Percentiles rank a stretch among this genome's conserved stretches.
These are phyloP conservation scores for Trichogramma evanescens DNA, from an alignment of 2,888 invertebrate species.

Conservation along the genomic window DNA sequence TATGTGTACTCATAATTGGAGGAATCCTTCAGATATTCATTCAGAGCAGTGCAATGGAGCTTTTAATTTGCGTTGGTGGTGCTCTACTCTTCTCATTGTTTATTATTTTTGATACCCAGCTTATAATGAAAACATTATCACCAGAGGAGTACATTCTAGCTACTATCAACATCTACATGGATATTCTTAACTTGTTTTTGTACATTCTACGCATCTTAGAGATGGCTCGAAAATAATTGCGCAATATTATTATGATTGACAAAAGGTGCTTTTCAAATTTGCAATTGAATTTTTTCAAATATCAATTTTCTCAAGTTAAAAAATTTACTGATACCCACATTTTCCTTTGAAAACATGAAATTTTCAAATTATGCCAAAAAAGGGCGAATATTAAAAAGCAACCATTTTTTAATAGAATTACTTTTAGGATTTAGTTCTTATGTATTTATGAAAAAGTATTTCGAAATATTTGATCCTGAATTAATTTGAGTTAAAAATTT, in stretches of 20 bases:
- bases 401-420: too few species aligned
- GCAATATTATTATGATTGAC: neutral
- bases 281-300: too few species aligned
- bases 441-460: neutral
- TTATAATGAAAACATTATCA: conserved; percentile 72
- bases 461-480: neutral
- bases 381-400: too few species aligned
- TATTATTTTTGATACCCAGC: conserved; percentile 76
- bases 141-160: conserved; percentile 85
- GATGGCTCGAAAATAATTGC: conserved; percentile 45
- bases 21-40: conserved; percentile 70
- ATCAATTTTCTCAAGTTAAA: too few species aligned
- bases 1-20: conserved; percentile 63
- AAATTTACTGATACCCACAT: neutral
- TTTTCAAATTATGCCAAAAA: neutral
- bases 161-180: conserved; percentile 79
- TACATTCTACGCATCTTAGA: conserved; percentile 71
- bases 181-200: conserved; percentile 79
- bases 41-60: conserved; percentile 64
- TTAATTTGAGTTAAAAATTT: neutral
- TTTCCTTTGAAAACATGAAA: neutral
- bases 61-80: conserved; percentile 66
- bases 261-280: too few species aligned
- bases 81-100: conserved; percentile 71
- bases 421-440: too few species aligned